These are phyloP conservation scores for Mythimna loreyi DNA, from an alignment of 2,888 invertebrate species.

Conservation along the genomic window DNA sequence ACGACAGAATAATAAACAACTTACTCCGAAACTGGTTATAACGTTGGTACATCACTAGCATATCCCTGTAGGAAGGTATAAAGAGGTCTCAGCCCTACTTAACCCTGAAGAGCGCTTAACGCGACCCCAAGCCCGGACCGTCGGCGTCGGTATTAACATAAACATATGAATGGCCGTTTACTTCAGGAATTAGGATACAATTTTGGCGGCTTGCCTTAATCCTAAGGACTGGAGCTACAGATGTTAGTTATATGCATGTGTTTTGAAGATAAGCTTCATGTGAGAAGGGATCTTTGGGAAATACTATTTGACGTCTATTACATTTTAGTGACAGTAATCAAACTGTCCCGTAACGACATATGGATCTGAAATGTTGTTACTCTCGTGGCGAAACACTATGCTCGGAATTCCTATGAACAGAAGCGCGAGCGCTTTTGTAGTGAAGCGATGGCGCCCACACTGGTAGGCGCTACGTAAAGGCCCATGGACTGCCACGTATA, in stretches of 20 bases:
- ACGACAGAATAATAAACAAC: neutral
- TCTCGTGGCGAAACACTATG: too few relatives aligned
- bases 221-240: constrained; percentile 25
- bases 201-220: constrained; percentile 61
- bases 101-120: constrained; percentile 58
- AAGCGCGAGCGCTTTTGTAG: too few relatives aligned
- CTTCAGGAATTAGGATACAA: constrained; percentile 65
- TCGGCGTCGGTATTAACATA: constrained; percentile 62
- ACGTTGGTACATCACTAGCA: constrained; percentile 15
- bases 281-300: neutral
- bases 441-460: too few relatives aligned
- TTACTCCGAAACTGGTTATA: neutral
- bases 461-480: too few relatives aligned
- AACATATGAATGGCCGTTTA: constrained; percentile 64
- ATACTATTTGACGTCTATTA: neutral
- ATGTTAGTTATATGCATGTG: constrained; percentile 11
- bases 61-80: constrained; percentile 10
- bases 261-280: constrained; percentile 9
- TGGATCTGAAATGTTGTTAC: too few relatives aligned
- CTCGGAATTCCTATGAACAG: too few relatives aligned
- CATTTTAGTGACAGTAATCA: neutral
- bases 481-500: too few relatives aligned
- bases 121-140: constrained; percentile 51
- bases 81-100: constrained; percentile 46
- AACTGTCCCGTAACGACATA: too few relatives aligned